These are phyloP conservation scores for Dermatophagoides farinae DNA, from an alignment of 1,140 invertebrate genomes.

Conservation along the genomic window DNA sequence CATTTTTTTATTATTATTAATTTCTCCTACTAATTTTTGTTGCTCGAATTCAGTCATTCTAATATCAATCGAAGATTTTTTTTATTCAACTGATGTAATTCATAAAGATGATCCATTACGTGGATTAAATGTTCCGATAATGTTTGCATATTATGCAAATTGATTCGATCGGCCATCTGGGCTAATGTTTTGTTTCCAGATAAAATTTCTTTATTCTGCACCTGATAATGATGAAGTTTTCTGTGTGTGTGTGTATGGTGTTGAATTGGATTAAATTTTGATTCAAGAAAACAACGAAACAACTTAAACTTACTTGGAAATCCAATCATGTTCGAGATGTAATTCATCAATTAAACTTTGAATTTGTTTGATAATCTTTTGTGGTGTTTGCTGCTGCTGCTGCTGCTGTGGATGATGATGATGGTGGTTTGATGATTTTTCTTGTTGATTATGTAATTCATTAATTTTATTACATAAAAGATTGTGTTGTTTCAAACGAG, in stretches of 20 bases:
- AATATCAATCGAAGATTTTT: not conserved
- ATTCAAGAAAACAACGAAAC: not conserved
- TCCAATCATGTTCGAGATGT: not conserved
- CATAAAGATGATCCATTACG: conserved; percentile 3
- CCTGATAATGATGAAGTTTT: not conserved
- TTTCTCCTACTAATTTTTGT: not conserved
- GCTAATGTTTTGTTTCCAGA: not conserved
- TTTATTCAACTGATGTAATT: conserved; percentile 6
- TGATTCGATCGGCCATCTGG: not conserved
- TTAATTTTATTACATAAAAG: not conserved
- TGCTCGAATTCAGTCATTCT: not conserved
- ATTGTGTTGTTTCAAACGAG: not conserved
- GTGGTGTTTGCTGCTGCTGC: too few species aligned
- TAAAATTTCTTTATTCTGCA: not conserved
- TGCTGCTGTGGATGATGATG: too few species aligned
- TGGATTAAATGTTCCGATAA: conserved; percentile 1
- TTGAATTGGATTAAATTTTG: not conserved
- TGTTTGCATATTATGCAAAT: not conserved
- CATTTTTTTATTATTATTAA: not conserved
- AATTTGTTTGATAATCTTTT: not conserved
- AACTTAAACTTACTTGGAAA: not conserved
- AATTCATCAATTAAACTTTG: not conserved
- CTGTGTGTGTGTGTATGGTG: too few species aligned
- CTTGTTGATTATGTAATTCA: not conserved
- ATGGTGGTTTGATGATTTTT: not conserved